A percentile compares a stretch with the other conserved stretches of the same genome.
phyloP scores from a whole-genome alignment of 2,888 invertebrate genomes.

The Chrysodeixis includens region DNA sequence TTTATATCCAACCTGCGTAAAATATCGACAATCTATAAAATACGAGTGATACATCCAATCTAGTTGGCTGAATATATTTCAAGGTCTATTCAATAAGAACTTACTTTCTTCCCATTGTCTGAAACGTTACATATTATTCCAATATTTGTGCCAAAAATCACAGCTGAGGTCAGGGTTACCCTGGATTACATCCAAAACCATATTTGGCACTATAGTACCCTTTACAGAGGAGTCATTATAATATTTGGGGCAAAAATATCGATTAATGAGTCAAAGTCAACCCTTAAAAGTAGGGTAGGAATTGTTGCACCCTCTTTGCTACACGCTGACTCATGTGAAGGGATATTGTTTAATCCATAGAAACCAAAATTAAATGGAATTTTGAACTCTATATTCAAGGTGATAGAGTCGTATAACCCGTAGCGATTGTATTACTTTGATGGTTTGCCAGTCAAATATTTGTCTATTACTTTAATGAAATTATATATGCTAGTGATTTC shows the following conservation, averaged over 20 bases:
- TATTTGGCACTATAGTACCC: constrained; percentile 55
- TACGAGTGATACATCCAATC: too few relatives aligned
- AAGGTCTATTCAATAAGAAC: not conserved
- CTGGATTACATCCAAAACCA: constrained; percentile 45
- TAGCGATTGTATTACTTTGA: constrained; percentile 63
- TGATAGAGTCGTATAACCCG: constrained; percentile 24
- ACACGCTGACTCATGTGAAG: constrained; percentile 73
- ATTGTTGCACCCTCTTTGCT: constrained; percentile 68
- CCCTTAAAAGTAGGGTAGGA: constrained; percentile 71
- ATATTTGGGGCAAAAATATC: constrained; percentile 75
- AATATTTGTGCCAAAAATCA: constrained; percentile 31
- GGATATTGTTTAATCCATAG: constrained; percentile 53
- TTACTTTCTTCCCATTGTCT: constrained; percentile 12
- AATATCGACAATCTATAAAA: too few relatives aligned
- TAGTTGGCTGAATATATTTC: too few relatives aligned
- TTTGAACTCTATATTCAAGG: constrained; percentile 51
- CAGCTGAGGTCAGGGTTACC: constrained; percentile 49
- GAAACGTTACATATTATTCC: constrained; percentile 10
- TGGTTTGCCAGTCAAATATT: constrained; percentile 75
- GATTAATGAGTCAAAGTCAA: constrained; percentile 76
- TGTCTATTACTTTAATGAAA: constrained; percentile 78
- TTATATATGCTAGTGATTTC: constrained; percentile 55
- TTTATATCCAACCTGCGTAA: too few relatives aligned
- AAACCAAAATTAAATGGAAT: constrained; percentile 33
- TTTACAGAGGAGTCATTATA: constrained; percentile 57